phyloP scores from a whole-genome alignment of 2,797 vertebrate genomes.

The Peromyscus eremicus region DNA sequence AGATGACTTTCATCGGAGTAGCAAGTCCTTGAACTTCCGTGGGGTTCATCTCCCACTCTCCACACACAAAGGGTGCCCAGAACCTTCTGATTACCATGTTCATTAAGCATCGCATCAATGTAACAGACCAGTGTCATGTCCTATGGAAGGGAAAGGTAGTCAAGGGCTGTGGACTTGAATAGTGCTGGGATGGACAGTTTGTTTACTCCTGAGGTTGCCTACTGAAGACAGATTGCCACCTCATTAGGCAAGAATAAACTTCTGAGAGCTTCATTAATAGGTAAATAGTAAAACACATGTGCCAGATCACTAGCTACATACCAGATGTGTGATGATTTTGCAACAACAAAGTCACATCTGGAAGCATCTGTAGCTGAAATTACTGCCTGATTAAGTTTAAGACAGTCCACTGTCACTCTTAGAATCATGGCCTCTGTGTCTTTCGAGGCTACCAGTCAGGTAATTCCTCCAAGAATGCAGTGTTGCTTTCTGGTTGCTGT shows the following conservation, averaged over 20 bases:
- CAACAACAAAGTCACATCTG: constrained; percentile 37
- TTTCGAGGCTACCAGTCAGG: background rate
- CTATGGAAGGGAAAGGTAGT: background rate
- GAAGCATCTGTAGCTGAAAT: background rate
- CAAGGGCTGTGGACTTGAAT: background rate
- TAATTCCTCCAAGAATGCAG: background rate
- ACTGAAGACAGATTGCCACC: background rate
- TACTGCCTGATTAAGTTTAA: constrained; percentile 27
- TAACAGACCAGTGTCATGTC: background rate
- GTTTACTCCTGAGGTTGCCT: background rate
- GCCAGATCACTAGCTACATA: constrained; percentile 1
- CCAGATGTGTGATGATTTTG: background rate
- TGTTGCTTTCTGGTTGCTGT: constrained; percentile 39
- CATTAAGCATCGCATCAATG: background rate
- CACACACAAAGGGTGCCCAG: background rate
- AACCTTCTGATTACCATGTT: constrained; percentile 4
- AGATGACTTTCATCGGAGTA: constrained; percentile 45
- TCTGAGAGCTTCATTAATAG: constrained; percentile 47
- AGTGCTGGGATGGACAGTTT: background rate
- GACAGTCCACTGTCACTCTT: background rate
- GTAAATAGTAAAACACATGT: constrained; percentile 40
- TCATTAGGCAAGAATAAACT: constrained; percentile 26
- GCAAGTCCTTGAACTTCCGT: constrained; percentile 41
- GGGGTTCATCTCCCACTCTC: background rate
- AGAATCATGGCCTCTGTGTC: background rate